Conservation (phyloP, 1,140 invertebrate genomes). For the Calephelis nemesis region DNA sequence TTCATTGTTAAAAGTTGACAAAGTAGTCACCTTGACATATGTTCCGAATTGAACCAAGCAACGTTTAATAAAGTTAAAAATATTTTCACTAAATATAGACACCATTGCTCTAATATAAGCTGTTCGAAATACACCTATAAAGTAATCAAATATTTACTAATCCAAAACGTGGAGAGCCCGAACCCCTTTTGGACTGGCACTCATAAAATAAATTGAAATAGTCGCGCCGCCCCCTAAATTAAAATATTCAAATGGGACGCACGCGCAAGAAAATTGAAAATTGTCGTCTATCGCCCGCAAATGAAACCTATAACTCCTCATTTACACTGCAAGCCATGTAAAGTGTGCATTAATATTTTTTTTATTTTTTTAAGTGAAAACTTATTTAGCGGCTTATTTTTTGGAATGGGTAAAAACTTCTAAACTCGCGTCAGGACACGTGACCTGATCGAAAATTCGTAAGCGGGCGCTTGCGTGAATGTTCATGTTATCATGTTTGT, state of each 20-base stretch:
- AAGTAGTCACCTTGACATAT: no score
- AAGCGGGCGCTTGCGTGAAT: no score
- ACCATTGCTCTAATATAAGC: constrained; percentile 41
- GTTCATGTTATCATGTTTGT: no score
- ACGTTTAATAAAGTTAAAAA: not conserved
- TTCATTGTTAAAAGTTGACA: no score
- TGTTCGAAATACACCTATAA: constrained; percentile 73
- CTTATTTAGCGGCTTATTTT: no score
- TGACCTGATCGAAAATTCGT: no score
- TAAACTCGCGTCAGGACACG: no score
- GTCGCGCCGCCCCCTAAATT: constrained; percentile 77
- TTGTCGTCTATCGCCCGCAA: constrained; percentile 78
- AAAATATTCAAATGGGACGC: constrained; percentile 79
- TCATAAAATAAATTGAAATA: constrained; percentile 80
- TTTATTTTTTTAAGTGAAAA: no score
- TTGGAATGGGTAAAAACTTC: no score
- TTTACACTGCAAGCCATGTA: constrained; percentile 52
- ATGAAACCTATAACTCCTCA: constrained; percentile 77
- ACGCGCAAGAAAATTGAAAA: constrained; percentile 79
- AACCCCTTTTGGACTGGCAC: constrained; percentile 66
- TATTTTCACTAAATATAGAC: constrained; percentile 21
- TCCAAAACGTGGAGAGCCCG: constrained; percentile 68
- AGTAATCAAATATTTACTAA: constrained; percentile 79
- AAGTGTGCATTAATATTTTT: constrained; percentile 13
- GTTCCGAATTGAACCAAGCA: no score